Percentiles rank a stretch among this genome's conserved stretches.
Conservation (phyloP, 2,113 vertebrate species). For the Notarius lentiginosus region DNA sequence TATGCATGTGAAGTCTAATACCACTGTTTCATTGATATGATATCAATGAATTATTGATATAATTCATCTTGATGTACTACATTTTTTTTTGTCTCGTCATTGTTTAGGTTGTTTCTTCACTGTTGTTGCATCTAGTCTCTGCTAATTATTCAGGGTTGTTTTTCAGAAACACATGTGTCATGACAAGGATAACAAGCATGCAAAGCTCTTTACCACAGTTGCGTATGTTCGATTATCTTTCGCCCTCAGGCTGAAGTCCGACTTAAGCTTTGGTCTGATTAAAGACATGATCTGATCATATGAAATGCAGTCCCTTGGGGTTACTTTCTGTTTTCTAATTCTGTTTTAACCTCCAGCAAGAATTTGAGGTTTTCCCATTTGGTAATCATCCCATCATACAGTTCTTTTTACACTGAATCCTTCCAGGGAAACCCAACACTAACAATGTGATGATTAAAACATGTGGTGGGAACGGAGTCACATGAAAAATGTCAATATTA, state of each 20-base stretch:
- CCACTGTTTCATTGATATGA: neutral
- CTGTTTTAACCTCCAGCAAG: constrained; percentile 3
- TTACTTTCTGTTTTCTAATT: neutral
- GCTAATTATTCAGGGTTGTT: neutral
- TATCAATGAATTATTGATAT: too few relatives aligned
- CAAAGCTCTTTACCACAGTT: neutral
- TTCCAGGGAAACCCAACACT: neutral
- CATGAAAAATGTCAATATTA: neutral
- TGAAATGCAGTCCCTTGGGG: neutral
- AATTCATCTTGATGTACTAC: neutral
- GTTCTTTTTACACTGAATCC: neutral
- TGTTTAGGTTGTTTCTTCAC: neutral
- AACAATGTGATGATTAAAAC: neutral
- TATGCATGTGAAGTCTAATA: neutral
- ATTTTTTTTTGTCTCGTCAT: neutral
- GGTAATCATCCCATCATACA: neutral
- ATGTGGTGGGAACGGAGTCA: neutral
- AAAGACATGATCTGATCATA: neutral
- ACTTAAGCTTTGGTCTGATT: neutral
- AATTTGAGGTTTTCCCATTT: neutral
- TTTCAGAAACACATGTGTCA: neutral
- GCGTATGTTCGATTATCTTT: neutral
- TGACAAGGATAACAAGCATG: neutral
- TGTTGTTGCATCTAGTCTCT: neutral
- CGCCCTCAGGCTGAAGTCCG: neutral